Evolutionary conservation across 2,113 vertebrate genomes (phyloP).

Genomic region (Platichthys stellatus): DNA sequence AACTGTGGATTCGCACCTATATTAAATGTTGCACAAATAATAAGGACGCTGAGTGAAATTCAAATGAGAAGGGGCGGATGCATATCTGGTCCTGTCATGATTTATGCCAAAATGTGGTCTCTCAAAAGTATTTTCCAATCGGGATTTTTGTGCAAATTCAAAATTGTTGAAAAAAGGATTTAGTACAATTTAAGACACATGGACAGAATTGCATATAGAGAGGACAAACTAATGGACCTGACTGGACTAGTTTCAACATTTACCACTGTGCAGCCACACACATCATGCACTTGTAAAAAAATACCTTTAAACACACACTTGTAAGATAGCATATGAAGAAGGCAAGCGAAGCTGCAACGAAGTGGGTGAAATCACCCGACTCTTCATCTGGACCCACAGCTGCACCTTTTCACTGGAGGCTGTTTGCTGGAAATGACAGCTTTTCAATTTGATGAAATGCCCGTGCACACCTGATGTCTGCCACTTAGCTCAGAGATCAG

Average conservation of each 20-base stretch:
- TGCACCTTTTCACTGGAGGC: constrained; percentile 66
- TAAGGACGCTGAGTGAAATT: constrained; percentile 6
- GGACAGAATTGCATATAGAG: constrained; percentile 2
- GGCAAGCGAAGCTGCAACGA: constrained; percentile 17
- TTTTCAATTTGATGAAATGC: constrained; percentile 74
- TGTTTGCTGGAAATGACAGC: constrained; percentile 70
- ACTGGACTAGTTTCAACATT: constrained; percentile 14
- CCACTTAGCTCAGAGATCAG: constrained; percentile 67
- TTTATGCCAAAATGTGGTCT: not conserved
- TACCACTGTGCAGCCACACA: constrained; percentile 3
- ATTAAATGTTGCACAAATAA: constrained; percentile 41
- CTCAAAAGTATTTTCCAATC: not conserved
- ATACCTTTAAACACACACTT: constrained; percentile 10
- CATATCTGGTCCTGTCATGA: constrained; percentile 32
- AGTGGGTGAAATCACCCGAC: constrained; percentile 45
- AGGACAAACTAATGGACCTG: constrained; percentile 13
- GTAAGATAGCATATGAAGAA: constrained; percentile 11
- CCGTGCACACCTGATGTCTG: constrained; percentile 73
- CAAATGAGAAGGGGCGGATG: constrained; percentile 35
- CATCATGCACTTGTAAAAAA: constrained; percentile 10
- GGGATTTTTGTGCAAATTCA: constrained; percentile 18
- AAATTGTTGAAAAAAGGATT: not conserved
- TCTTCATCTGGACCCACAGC: constrained; percentile 64
- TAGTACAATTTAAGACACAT: not conserved
- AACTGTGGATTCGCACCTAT: constrained; percentile 23